phyloP scores from a whole-genome alignment of 2,797 vertebrate genomes.

The Rhynchonycteris naso region DNA sequence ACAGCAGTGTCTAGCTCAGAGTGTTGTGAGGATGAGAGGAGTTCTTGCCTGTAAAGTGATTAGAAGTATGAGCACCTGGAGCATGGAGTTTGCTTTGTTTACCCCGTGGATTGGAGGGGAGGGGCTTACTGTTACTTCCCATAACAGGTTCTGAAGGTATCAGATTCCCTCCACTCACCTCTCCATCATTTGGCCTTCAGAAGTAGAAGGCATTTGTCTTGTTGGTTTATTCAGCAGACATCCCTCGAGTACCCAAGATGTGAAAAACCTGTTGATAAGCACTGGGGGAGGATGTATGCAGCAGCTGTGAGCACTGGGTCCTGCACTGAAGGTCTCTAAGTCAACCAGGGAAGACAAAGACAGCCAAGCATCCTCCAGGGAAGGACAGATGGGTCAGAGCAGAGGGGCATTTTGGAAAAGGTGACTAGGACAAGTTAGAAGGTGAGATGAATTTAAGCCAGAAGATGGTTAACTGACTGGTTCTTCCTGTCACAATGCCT shows the following conservation, averaged over 20 bases:
- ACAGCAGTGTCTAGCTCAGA: not conserved
- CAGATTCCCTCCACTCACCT: not conserved
- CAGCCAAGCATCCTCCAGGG: not conserved
- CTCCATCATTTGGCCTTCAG: not conserved
- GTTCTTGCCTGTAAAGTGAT: not conserved
- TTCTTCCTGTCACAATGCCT: rapidly evolving
- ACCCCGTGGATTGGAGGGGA: not conserved
- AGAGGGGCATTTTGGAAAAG: not conserved
- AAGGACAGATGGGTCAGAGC: not conserved
- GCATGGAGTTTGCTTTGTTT: not conserved
- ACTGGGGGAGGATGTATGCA: not conserved
- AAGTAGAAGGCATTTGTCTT: not conserved
- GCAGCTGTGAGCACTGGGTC: not conserved
- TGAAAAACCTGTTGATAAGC: not conserved
- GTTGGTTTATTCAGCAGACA: not conserved
- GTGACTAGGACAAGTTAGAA: not conserved
- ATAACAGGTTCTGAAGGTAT: not conserved
- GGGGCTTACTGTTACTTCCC: not conserved
- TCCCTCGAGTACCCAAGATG: not conserved
- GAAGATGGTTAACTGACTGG: not conserved
- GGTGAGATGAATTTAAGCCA: not conserved
- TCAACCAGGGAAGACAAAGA: not conserved
- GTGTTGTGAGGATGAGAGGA: not conserved
- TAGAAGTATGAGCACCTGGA: not conserved
- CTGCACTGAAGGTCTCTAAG: not conserved